These are phyloP conservation scores for Datnioides undecimradiatus DNA, from an alignment of 2,113 vertebrate species.

Conservation along the genomic window DNA sequence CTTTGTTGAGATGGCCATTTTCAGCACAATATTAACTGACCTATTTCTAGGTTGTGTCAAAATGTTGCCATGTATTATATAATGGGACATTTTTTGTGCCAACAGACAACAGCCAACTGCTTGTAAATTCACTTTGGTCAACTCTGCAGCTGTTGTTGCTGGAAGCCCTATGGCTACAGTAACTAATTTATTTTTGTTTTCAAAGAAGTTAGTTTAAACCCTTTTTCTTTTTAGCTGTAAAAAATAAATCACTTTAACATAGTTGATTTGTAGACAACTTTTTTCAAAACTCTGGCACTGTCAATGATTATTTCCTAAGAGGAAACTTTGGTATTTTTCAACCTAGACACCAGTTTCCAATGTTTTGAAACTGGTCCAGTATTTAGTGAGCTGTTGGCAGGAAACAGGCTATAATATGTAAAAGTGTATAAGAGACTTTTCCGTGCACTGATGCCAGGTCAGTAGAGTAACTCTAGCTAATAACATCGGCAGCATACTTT, in stretches of 20 bases:
- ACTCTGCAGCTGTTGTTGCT: too few species aligned
- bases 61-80: background rate
- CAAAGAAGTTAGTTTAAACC: background rate
- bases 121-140: too few species aligned
- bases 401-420: too few species aligned
- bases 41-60: background rate
- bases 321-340: too few species aligned
- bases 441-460: too few species aligned
- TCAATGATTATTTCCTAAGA: too few species aligned
- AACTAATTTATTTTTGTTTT: background rate
- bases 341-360: too few species aligned
- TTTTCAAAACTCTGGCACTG: background rate
- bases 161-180: background rate
- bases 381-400: too few species aligned
- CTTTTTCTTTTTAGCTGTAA: background rate
- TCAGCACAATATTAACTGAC: background rate
- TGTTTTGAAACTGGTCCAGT: too few species aligned
- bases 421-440: too few species aligned
- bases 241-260: background rate
- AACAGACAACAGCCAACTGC: background rate
- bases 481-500: too few species aligned
- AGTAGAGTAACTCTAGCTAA: too few species aligned
- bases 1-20: slow-evolving; percentile 22
- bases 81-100: background rate
- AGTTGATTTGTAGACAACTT: background rate